Evolutionary conservation across 2,113 vertebrate species (phyloP).

Genomic region (Guaruba guarouba): DNA sequence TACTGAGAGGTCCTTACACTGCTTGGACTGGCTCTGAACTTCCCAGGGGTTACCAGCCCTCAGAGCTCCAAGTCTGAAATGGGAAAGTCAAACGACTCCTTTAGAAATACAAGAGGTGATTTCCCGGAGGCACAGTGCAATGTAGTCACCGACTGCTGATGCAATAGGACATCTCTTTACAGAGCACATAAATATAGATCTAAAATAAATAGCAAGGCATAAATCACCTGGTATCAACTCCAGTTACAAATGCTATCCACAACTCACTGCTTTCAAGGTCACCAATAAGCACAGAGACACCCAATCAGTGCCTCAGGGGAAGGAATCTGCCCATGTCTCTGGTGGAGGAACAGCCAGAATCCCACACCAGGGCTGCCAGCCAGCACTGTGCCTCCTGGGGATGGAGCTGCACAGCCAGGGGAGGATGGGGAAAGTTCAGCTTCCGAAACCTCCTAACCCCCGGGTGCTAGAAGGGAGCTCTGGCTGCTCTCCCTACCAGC

Average conservation of each 20-base stretch:
- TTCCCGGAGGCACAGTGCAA: neutral
- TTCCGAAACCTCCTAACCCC: neutral
- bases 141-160: neutral
- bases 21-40: neutral
- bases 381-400: fast-evolving
- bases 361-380: neutral
- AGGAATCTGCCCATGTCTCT: neutral
- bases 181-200: neutral
- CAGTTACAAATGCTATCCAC: neutral
- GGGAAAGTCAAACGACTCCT: neutral
- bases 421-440: neutral
- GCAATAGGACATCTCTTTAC: neutral
- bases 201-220: neutral
- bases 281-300: neutral
- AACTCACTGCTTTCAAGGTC: neutral
- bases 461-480: neutral
- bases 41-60: neutral
- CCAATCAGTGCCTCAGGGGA: fast-evolving
- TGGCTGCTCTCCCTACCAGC: fast-evolving
- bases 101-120: neutral
- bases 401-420: fast-evolving
- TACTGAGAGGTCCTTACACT: neutral
- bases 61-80: fast-evolving
- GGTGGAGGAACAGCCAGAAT: neutral
- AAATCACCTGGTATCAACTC: neutral